Conservation (phyloP, 2,113 vertebrate species). For the Hoplias malabaricus region DNA sequence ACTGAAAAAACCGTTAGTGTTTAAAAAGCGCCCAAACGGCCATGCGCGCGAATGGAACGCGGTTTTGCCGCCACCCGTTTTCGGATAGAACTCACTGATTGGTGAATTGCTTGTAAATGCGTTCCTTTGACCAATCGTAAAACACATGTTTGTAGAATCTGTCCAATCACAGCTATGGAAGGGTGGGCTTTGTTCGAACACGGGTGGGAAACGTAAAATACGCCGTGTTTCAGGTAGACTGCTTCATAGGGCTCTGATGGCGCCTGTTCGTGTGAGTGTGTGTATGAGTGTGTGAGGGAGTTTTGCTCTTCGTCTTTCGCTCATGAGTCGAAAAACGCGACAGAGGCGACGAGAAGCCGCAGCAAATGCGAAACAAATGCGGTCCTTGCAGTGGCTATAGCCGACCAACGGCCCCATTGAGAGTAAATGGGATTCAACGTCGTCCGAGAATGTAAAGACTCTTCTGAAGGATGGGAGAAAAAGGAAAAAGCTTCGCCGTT, state of each 20-base stretch:
- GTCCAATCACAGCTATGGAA: neutral
- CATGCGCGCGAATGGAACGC: constrained; percentile 12
- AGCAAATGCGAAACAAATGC: constrained; percentile 53
- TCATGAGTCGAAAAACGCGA: constrained; percentile 32
- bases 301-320: constrained; percentile 44
- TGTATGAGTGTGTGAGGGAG: constrained; percentile 7
- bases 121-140: neutral
- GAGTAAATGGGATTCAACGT: constrained; percentile 67
- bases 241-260: constrained; percentile 23
- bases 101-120: neutral
- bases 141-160: neutral
- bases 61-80: neutral
- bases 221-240: constrained; percentile 12
- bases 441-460: constrained; percentile 71
- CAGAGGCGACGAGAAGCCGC: constrained; percentile 13
- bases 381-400: constrained; percentile 10
- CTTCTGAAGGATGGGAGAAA: constrained; percentile 69
- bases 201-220: neutral
- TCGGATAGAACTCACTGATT: neutral
- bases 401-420: constrained; percentile 50
- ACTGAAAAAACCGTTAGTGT: constrained; percentile 1
- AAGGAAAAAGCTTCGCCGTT: constrained; percentile 61
- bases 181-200: neutral
- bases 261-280: constrained; percentile 45
- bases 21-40: neutral